Percentiles rank a stretch among this genome's conserved stretches.
Evolutionary conservation across 2,797 vertebrate genomes (phyloP).

Genomic region (Pseudomugil tenellus): DNA sequence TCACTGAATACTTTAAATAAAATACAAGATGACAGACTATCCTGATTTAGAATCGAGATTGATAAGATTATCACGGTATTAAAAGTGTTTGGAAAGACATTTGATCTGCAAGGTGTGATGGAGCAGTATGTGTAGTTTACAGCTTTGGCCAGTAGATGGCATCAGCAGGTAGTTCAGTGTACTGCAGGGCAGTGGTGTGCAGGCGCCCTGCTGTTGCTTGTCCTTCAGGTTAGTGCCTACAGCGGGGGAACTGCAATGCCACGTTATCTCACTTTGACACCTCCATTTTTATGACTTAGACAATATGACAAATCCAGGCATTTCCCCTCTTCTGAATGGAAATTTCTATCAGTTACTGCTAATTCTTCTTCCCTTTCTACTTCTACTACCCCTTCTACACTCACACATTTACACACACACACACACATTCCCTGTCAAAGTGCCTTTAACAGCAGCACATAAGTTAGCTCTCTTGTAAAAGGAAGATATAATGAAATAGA

Average conservation of each 20-base stretch:
- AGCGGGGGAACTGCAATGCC: background rate
- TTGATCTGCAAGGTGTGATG: conserved; percentile 27
- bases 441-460: conserved; percentile 21
- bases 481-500: conserved; percentile 13
- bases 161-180: conserved; percentile 71
- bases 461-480: conserved; percentile 24
- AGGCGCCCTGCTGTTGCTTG: conserved; percentile 2
- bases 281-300: background rate
- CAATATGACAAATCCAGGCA: background rate
- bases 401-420: conserved; percentile 42
- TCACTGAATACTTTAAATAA: background rate
- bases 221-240: conserved; percentile 16
- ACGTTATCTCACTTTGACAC: background rate
- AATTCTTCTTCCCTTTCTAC: conserved; percentile 24
- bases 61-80: background rate
- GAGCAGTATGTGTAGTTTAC: conserved; percentile 54
- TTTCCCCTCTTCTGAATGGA: background rate
- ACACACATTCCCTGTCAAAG: conserved; percentile 35
- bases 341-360: conserved; percentile 10
- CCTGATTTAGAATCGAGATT: background rate
- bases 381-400: too few species aligned
- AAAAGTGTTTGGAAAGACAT: conserved; percentile 14
- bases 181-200: conserved; percentile 17
- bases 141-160: conserved; percentile 80
- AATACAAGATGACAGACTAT: background rate